phyloP scores from a whole-genome alignment of 2,113 vertebrate genomes.

The Paralichthys olivaceus region DNA sequence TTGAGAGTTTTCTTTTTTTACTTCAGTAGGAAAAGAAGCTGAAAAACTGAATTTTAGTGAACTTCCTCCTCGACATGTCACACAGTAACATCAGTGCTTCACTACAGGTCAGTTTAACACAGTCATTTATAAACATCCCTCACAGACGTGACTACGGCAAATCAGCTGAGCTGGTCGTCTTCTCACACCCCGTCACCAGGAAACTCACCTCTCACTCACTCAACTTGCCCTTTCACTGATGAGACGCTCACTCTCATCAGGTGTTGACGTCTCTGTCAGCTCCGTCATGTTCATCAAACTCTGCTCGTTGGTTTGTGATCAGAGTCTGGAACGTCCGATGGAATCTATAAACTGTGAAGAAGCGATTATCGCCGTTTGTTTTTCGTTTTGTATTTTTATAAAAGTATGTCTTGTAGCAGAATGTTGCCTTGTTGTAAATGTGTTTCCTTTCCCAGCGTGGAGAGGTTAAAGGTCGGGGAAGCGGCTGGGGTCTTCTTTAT shows the following conservation, averaged over 20 bases:
- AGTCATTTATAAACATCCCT: conserved; percentile 74
- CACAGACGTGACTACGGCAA: conserved; percentile 51
- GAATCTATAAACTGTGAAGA: background rate
- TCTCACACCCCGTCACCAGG: background rate
- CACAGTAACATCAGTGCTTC: conserved; percentile 72
- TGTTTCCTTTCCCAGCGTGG: background rate
- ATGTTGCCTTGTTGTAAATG: background rate
- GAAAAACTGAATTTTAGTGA: conserved; percentile 30
- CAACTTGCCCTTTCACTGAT: conserved; percentile 49
- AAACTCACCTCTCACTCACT: conserved; percentile 16
- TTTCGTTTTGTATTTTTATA: conserved; percentile 12
- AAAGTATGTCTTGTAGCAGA: conserved; percentile 28
- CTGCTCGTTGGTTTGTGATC: background rate
- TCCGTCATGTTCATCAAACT: background rate
- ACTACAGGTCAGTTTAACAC: conserved; percentile 70
- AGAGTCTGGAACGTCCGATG: background rate
- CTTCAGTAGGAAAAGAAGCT: conserved; percentile 20
- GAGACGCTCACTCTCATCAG: conserved; percentile 5
- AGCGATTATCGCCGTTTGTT: background rate
- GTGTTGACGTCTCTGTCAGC: background rate
- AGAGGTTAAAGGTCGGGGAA: conserved; percentile 94
- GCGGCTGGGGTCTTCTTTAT: conserved; percentile 97
- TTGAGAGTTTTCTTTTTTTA: background rate
- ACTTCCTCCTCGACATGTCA: conserved; percentile 43
- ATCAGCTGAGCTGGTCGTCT: too few relatives aligned